Conservation (phyloP, 2,113 vertebrate genomes). For the Barnardius zonarius region DNA sequence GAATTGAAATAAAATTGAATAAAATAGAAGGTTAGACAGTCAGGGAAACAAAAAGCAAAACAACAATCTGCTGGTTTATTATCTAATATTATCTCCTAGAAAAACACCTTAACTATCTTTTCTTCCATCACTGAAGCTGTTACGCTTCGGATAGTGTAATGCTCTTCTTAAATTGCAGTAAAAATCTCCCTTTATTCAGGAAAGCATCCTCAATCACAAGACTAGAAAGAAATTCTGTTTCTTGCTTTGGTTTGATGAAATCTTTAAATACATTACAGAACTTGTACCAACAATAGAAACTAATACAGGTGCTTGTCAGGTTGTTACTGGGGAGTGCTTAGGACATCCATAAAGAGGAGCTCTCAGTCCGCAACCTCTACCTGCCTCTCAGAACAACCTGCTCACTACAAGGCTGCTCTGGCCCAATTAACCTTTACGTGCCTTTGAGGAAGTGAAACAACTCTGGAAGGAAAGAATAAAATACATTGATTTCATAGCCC, state of each 20-base stretch:
- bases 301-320: background rate
- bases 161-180: background rate
- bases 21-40: background rate
- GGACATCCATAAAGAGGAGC: background rate
- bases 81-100: background rate
- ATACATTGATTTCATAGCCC: background rate
- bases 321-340: background rate
- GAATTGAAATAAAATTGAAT: background rate
- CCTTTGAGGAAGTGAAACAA: background rate
- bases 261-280: background rate
- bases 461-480: background rate
- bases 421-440: background rate
- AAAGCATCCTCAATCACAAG: background rate
- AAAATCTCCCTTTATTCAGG: background rate
- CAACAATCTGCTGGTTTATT: background rate
- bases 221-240: background rate
- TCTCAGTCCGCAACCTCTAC: background rate
- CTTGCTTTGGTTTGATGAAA: background rate
- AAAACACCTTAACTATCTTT: background rate
- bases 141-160: background rate
- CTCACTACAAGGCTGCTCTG: background rate
- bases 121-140: background rate
- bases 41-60: background rate
- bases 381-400: rapidly evolving
- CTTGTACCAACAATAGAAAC: background rate